phyloP scores from a whole-genome alignment of 2,797 vertebrate species.

The Mormyrus proboscirostris region DNA sequence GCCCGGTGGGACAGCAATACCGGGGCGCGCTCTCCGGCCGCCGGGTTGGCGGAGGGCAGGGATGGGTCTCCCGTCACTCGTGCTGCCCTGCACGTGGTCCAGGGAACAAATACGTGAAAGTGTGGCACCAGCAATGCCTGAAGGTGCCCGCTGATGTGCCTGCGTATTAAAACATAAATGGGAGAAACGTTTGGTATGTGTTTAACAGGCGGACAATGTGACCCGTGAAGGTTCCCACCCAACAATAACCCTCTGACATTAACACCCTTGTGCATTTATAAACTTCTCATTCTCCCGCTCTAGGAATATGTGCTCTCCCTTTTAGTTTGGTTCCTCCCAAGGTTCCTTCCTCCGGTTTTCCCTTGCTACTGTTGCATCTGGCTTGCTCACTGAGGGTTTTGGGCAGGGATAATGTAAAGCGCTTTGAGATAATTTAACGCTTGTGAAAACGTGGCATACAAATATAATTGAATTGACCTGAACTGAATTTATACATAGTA shows the following conservation, averaged over 20 bases:
- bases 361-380: background rate
- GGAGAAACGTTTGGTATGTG: background rate
- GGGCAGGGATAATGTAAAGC: background rate
- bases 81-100: background rate
- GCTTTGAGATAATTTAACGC: background rate
- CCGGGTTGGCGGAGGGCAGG: background rate
- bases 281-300: background rate
- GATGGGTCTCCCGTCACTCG: background rate
- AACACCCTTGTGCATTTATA: background rate
- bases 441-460: background rate
- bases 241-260: background rate
- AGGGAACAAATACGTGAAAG: background rate
- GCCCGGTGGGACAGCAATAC: constrained; percentile 45
- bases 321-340: background rate
- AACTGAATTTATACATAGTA: background rate
- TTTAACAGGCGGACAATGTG: background rate
- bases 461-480: background rate
- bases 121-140: background rate
- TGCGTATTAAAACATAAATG: background rate
- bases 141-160: background rate
- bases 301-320: background rate
- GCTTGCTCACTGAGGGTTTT: background rate
- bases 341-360: background rate
- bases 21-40: constrained; percentile 26
- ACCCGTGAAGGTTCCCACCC: background rate